These are phyloP conservation scores for Maccullochella peelii DNA, from an alignment of 2,113 vertebrate species.

Conservation along the genomic window DNA sequence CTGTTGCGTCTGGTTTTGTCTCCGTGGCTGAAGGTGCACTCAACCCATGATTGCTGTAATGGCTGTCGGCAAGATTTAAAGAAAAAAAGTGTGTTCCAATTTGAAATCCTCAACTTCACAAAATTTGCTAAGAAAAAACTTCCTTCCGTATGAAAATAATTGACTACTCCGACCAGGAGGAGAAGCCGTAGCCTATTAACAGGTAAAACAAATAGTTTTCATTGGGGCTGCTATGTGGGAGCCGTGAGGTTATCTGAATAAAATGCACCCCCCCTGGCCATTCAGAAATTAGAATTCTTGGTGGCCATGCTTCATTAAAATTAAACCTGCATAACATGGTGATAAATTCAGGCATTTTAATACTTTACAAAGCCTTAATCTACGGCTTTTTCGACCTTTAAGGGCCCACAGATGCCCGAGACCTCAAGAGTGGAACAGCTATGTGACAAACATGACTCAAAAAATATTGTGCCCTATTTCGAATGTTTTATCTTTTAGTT, in stretches of 20 bases:
- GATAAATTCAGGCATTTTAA: not conserved
- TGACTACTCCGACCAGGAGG: not conserved
- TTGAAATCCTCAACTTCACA: not conserved
- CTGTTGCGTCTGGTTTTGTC: not conserved
- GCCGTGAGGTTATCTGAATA: slow-evolving; percentile 3
- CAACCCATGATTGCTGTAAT: not conserved
- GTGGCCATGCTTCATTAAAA: not conserved
- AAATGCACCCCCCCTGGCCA: not conserved
- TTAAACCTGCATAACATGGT: not conserved
- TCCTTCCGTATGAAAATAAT: not conserved
- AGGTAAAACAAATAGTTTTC: not conserved
- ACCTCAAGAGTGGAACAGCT: not conserved
- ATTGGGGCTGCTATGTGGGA: not conserved
- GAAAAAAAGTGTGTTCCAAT: not conserved
- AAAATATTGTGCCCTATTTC: not conserved
- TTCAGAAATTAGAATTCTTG: not conserved
- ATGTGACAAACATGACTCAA: not conserved
- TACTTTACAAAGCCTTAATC: not conserved
- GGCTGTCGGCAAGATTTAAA: not conserved
- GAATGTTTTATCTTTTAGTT: not conserved
- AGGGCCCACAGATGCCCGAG: not conserved
- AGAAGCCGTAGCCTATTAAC: not conserved
- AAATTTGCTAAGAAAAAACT: too few species aligned
- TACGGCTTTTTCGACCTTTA: not conserved
- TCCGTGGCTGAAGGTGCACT: not conserved